phyloP scores from a whole-genome alignment of 2,797 vertebrate species.

The Epinephelus coioides region DNA sequence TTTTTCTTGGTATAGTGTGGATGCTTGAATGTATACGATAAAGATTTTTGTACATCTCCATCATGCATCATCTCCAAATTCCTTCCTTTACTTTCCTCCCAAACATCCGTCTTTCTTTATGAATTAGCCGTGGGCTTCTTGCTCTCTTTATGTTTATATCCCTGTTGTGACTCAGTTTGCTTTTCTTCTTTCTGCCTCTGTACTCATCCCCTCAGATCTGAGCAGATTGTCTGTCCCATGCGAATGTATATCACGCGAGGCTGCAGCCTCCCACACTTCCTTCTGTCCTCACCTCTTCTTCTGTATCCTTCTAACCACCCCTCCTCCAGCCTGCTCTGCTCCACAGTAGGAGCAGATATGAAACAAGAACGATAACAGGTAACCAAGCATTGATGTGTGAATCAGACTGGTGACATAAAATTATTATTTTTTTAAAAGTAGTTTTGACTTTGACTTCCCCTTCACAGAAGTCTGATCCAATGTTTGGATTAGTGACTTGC shows the following conservation, averaged over 20 bases:
- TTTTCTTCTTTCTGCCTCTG: slow-evolving; percentile 14
- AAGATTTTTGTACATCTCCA: slow-evolving; percentile 19
- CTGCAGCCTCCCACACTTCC: slow-evolving; percentile 7
- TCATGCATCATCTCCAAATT: slow-evolving; percentile 1
- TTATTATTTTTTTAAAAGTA: neutral
- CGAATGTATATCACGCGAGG: slow-evolving; percentile 21
- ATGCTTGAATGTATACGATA: slow-evolving; percentile 15
- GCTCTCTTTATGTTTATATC: neutral
- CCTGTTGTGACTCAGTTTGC: slow-evolving; percentile 9
- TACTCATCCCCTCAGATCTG: slow-evolving; percentile 42
- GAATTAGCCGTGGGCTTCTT: neutral
- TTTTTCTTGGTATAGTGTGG: neutral
- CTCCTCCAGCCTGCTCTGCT: neutral
- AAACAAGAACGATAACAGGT: neutral
- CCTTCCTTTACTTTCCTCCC: neutral
- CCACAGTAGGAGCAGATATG: neutral
- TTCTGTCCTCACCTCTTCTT: neutral
- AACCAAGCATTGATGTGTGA: neutral
- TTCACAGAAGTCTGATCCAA: neutral
- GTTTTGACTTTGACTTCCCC: neutral
- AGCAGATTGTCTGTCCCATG: slow-evolving; percentile 39
- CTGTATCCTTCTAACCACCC: slow-evolving; percentile 3
- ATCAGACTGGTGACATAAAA: neutral
- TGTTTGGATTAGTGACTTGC: neutral
- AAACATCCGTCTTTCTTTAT: slow-evolving; percentile 13